A percentile compares a stretch with the other conserved stretches of the same genome.
These are phyloP conservation scores for Coluber constrictor DNA, from an alignment of 2,797 vertebrate species.

Conservation along the genomic window DNA sequence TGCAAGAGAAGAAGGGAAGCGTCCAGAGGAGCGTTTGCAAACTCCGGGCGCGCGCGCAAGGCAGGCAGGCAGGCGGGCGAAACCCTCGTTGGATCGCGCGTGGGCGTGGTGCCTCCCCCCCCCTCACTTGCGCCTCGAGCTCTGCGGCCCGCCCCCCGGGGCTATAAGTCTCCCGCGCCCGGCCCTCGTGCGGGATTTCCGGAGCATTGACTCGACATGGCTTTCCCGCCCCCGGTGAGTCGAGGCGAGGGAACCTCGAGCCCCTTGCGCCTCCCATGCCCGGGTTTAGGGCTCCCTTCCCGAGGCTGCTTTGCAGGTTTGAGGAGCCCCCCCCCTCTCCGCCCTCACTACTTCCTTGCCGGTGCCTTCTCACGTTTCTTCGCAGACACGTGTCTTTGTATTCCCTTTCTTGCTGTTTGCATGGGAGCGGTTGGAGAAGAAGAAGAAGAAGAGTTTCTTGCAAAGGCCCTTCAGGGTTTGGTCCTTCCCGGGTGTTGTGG, in stretches of 20 bases:
- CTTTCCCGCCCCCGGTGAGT: constrained; percentile 13
- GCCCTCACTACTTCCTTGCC: no score
- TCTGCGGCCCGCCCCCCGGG: fast-evolving
- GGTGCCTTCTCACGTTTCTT: not conserved
- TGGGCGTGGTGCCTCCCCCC: not conserved
- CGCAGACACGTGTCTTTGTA: not conserved
- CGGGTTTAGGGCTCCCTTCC: not conserved
- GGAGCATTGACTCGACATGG: not conserved
- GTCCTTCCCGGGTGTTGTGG: not conserved
- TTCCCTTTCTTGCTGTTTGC: not conserved
- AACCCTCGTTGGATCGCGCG: fast-evolving
- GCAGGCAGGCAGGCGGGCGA: not conserved
- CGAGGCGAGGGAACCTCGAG: not conserved
- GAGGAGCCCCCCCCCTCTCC: fast-evolving
- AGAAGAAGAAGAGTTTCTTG: not conserved
- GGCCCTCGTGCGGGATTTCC: not conserved
- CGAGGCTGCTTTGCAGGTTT: not conserved
- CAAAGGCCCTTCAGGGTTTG: not conserved
- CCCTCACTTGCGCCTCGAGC: not conserved
- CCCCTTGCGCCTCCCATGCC: no score
- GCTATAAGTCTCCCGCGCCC: constrained; percentile 10
- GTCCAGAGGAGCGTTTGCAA: not conserved
- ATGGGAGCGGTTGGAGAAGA: no score
- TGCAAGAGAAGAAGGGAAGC: no score
- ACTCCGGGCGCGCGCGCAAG: not conserved